A percentile compares a stretch with the other conserved stretches of the same genome.
These are phyloP conservation scores for Decapterus maruadsi DNA, from an alignment of 2,797 vertebrate species.

Conservation along the genomic window DNA sequence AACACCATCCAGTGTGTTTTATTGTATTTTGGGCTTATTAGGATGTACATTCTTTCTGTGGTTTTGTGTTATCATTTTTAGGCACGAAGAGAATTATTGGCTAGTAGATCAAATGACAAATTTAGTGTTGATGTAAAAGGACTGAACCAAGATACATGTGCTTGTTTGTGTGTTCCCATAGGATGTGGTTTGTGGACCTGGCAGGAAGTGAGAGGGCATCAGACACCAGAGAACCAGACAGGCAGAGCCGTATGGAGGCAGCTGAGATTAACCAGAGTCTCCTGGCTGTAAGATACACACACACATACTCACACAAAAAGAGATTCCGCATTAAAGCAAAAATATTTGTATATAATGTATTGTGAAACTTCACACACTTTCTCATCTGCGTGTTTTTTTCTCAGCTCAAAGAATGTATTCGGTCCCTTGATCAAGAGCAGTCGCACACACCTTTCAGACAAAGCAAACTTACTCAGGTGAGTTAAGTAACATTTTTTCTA, in stretches of 20 bases:
- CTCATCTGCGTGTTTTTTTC: background rate
- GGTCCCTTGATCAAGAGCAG: conserved; percentile 92
- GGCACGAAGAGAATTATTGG: background rate
- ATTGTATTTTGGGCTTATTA: background rate
- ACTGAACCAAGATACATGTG: background rate
- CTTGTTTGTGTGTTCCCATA: conserved; percentile 66
- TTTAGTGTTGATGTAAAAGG: background rate
- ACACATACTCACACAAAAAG: conserved; percentile 2
- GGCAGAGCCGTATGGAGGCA: conserved; percentile 92
- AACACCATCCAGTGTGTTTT: background rate
- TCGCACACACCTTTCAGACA: conserved; percentile 93
- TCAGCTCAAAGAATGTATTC: conserved; percentile 95
- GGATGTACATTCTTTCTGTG: background rate
- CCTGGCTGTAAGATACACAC: conserved; percentile 87
- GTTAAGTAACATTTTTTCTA: background rate
- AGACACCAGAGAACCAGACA: conserved; percentile 90
- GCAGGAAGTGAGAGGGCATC: conserved; percentile 95
- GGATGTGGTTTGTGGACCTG: conserved; percentile 95
- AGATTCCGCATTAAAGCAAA: conserved; percentile 6
- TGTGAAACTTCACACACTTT: background rate
- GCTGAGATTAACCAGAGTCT: conserved; percentile 97
- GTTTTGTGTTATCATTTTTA: background rate
- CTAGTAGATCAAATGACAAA: background rate
- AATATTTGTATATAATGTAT: background rate
- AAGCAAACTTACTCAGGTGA: conserved; percentile 94